phyloP scores from a whole-genome alignment of 2,888 invertebrate species.

The Apamea anceps region DNA sequence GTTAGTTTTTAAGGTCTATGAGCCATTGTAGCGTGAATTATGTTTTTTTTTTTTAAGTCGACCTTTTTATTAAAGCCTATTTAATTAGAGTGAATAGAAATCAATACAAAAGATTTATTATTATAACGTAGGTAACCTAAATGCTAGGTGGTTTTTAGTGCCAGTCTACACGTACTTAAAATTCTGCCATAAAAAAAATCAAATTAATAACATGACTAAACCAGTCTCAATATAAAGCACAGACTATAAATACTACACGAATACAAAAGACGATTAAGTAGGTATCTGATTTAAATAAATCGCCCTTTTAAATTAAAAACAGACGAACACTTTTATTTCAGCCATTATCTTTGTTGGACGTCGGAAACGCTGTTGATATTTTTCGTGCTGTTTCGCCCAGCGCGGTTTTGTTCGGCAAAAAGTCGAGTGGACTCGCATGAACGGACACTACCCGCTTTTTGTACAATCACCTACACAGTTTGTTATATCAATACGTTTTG shows the following conservation, averaged over 20 bases:
- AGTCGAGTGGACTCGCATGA: constrained; percentile 70
- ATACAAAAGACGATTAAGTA: constrained; percentile 50
- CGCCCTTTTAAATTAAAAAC: constrained; percentile 50
- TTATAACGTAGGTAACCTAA: neutral
- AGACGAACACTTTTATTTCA: constrained; percentile 32
- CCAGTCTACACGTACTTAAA: neutral
- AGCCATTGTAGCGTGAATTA: no score
- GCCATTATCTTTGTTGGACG: constrained; percentile 60
- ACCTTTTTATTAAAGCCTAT: neutral
- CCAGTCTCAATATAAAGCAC: constrained; percentile 14
- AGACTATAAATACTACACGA: constrained; percentile 28
- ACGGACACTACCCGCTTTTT: constrained; percentile 70
- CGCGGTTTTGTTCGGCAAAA: constrained; percentile 72
- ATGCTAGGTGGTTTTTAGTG: constrained; percentile 1
- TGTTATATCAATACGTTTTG: constrained; percentile 59
- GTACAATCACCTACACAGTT: constrained; percentile 69
- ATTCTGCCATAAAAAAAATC: neutral
- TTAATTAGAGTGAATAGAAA: neutral
- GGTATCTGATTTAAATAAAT: constrained; percentile 58
- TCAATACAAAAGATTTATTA: neutral
- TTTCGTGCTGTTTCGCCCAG: constrained; percentile 71
- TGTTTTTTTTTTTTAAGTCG: no score
- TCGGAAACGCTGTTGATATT: constrained; percentile 69
- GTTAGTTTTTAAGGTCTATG: no score
- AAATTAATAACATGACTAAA: constrained; percentile 22